These are phyloP conservation scores for Netelia virgata DNA, from an alignment of 2,888 invertebrate genomes.

Conservation along the genomic window DNA sequence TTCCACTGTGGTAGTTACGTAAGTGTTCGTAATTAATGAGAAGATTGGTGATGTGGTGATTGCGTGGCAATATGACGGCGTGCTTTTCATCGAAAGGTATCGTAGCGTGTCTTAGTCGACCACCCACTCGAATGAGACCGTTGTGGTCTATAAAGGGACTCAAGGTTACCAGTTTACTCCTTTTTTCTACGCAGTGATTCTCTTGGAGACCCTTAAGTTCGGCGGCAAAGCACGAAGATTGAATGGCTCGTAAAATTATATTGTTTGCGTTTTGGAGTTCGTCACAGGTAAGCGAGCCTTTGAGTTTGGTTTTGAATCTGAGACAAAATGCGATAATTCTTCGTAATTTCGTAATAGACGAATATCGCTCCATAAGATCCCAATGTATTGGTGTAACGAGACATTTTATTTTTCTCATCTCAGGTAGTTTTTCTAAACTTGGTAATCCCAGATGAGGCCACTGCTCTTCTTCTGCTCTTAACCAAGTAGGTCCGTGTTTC, in stretches of 20 bases:
- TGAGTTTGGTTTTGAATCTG: constrained; percentile 46
- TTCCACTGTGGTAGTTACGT: constrained; percentile 68
- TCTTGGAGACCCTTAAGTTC: too few relatives aligned
- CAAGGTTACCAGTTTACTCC: constrained; percentile 58
- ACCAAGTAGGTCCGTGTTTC: constrained; percentile 52
- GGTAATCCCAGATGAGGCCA: constrained; percentile 25
- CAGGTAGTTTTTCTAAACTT: constrained; percentile 8
- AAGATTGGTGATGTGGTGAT: constrained; percentile 70
- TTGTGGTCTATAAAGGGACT: constrained; percentile 70
- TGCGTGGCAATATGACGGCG: constrained; percentile 69
- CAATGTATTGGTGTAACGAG: neutral
- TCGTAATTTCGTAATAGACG: constrained; percentile 47
- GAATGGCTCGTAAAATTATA: neutral
- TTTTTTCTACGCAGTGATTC: neutral
- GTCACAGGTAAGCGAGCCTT: neutral
- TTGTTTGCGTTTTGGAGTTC: constrained; percentile 38
- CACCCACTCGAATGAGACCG: constrained; percentile 71
- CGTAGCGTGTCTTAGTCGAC: constrained; percentile 67
- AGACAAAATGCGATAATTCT: constrained; percentile 56
- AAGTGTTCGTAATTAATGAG: constrained; percentile 68
- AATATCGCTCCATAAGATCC: constrained; percentile 33
- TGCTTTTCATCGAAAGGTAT: constrained; percentile 63
- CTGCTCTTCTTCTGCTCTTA: constrained; percentile 9
- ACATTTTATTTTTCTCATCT: constrained; percentile 20
- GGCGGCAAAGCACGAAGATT: too few relatives aligned